Base-by-base conservation (phyloP, 2,113 vertebrate genomes). In the Poeciliopsis retropinna region DNA sequence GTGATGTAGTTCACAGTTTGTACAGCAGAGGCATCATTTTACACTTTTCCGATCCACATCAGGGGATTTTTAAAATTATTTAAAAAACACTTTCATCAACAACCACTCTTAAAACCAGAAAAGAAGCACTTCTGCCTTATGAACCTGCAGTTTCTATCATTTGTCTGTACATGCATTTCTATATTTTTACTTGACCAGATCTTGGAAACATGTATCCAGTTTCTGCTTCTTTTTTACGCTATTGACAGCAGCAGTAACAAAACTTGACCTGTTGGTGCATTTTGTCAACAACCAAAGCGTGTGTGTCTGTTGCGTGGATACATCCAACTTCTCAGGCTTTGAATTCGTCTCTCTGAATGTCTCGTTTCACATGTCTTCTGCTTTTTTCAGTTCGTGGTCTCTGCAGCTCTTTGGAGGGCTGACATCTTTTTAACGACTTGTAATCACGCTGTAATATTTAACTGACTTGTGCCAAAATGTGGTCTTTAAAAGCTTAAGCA, bases 81-180 rank as follows among this genome's bases (percentile, higher is more conserved):
- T 64, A 34, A 64, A 3, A 63, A 64, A 64, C 19, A 34, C 2
- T 57, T 57, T 25, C 1, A n/a, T 57, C 8, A 57, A 57, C 22
- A 57, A 11, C 34, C 34, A 37, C 44, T 19, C 17, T 57, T 57
- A 17, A 57, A 7, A 57, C 51, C 9, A 25, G 6, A 29, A 65
- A 68, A 89, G 81, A 87, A 86, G 81, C 85, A 89, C 88, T 78
- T 93, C 89, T 87, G 92, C 93, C 92, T 95, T 94, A 94, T 32
- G 22, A 84, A 82, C 29, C 79, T 37, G 34, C 77, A 61, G 39
- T 79, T 84, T 86, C 51, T 86, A 9, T 74, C 32, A 77, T 85
- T 71, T 76, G 27, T 79, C 60, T 86, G 51, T 91, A 66, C 72
- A 73, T 81, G 67, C 65, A 81, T 91, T 86, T 90, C 28, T 87